Evolutionary conservation across 2,113 vertebrate species (phyloP).

Genomic region (Astur gentilis): DNA sequence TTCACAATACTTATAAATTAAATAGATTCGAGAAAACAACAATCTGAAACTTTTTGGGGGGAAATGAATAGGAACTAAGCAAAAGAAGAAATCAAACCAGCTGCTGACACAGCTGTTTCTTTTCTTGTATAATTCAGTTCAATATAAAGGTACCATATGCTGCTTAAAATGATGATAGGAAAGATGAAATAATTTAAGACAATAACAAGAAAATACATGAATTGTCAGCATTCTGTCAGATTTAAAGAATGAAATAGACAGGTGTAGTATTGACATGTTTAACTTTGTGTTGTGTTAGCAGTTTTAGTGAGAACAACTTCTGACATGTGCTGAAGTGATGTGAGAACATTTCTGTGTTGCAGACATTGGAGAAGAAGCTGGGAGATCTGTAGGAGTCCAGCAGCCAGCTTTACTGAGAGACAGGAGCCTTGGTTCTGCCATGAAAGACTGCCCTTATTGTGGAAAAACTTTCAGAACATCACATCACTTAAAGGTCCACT

Average conservation of each 20-base stretch:
- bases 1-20: conserved; percentile 48
- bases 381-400: conserved; percentile 83
- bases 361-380: conserved; percentile 96
- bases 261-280: conserved; percentile 86
- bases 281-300: conserved; percentile 88
- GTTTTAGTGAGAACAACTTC: conserved; percentile 80
- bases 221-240: conserved; percentile 97
- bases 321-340: conserved; percentile 86
- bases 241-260: conserved; percentile 81
- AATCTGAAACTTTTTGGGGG: conserved; percentile 64
- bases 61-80: conserved; percentile 87
- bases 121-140: conserved; percentile 90
- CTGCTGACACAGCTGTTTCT: conserved; percentile 92
- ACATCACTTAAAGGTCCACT: conserved; percentile 98
- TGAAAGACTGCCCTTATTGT: conserved; percentile 98
- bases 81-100: conserved; percentile 84
- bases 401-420: conserved; percentile 88
- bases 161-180: conserved; percentile 86
- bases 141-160: conserved; percentile 91
- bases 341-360: conserved; percentile 84
- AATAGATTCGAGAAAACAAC: conserved; percentile 60
- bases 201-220: conserved; percentile 89
- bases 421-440: conserved; percentile 88
- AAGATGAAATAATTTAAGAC: conserved; percentile 88
- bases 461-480: conserved; percentile 98